phyloP scores from a whole-genome alignment of 2,113 vertebrate species.

The Spizaetus ornatus region DNA sequence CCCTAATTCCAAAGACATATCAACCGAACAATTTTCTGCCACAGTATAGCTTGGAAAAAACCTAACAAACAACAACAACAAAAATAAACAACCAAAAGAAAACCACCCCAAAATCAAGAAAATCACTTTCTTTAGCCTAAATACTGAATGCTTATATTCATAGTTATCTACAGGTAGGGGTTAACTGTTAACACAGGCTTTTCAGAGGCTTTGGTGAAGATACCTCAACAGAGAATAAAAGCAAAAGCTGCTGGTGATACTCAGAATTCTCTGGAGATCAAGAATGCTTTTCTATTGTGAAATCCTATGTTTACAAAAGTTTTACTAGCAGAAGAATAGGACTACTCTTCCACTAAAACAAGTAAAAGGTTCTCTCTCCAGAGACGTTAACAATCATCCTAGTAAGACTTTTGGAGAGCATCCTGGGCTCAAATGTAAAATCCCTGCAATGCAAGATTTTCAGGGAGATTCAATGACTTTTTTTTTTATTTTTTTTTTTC shows the following conservation, averaged over 20 bases:
- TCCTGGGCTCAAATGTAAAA: not conserved
- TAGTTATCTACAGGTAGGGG: not conserved
- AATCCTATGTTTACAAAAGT: not conserved
- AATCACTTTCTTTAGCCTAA: not conserved
- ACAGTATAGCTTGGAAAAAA: not conserved
- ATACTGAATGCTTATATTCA: not conserved
- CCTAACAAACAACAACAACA: not conserved
- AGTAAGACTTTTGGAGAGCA: not conserved
- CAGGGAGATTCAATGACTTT: not conserved
- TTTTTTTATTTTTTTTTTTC: not conserved
- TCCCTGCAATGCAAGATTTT: not conserved
- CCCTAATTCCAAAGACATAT: not conserved
- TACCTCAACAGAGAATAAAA: not conserved
- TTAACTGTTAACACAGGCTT: conserved; percentile 2
- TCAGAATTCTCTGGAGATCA: not conserved
- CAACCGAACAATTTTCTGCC: not conserved
- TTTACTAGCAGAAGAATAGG: not conserved
- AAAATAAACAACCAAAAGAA: not conserved
- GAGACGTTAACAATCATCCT: not conserved
- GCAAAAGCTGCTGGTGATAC: not conserved
- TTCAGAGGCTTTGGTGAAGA: conserved; percentile 2
- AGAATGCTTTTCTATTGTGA: not conserved
- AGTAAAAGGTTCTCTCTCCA: not conserved
- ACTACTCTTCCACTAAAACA: not conserved
- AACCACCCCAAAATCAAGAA: not conserved